Evolutionary conservation across 2,113 vertebrate species (phyloP).

Genomic region (Equus quagga): DNA sequence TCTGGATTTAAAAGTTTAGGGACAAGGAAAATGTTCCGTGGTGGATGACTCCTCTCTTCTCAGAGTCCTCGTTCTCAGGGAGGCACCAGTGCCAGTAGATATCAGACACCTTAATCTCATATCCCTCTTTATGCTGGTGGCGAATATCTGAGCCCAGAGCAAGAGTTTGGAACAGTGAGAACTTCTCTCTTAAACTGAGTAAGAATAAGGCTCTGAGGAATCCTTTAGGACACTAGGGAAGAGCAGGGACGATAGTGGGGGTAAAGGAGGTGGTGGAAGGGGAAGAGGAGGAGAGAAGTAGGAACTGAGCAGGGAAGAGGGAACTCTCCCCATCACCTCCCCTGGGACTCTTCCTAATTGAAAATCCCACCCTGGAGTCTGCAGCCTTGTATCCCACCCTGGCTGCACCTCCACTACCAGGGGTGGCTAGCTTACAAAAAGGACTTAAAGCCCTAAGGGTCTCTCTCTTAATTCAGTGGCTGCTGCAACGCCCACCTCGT

Average conservation of each 20-base stretch:
- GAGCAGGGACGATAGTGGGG: background rate
- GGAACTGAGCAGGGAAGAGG: constrained; percentile 50
- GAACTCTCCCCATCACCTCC: constrained; percentile 50
- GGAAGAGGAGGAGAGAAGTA: background rate
- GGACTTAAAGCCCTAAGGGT: constrained; percentile 89
- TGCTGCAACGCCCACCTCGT: constrained; percentile 90
- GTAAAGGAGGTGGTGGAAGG: background rate
- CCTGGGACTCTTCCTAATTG: constrained; percentile 59
- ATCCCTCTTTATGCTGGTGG: background rate
- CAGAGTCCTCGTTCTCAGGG: background rate
- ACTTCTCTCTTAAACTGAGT: background rate
- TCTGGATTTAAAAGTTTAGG: background rate
- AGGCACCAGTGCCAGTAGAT: background rate
- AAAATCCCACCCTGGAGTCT: constrained; percentile 73
- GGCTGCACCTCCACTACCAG: constrained; percentile 72
- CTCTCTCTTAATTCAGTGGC: constrained; percentile 90
- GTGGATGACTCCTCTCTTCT: background rate
- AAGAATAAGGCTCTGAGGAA: background rate
- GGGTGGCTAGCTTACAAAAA: constrained; percentile 88
- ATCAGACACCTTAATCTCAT: background rate
- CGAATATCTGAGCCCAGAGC: background rate
- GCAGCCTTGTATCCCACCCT: constrained; percentile 84
- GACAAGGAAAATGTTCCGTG: background rate
- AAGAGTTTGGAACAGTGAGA: background rate
- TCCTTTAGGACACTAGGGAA: background rate